Evolutionary conservation across 2,888 invertebrate genomes (phyloP).

Genomic region (Erannis defoliaria): DNA sequence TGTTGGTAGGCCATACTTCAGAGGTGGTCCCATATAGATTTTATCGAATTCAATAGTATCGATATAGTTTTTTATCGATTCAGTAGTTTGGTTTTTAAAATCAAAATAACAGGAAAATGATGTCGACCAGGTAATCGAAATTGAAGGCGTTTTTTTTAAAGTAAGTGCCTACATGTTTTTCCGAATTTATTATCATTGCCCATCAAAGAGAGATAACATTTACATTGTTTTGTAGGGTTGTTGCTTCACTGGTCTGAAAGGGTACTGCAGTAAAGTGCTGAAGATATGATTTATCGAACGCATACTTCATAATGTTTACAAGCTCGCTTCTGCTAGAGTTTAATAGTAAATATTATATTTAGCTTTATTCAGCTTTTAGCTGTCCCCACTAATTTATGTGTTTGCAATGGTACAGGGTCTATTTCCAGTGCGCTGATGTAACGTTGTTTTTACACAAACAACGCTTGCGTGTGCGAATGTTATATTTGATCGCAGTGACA

Average conservation of each 20-base stretch:
- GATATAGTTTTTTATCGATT: too few relatives aligned
- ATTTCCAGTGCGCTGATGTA: slow-evolving; percentile 56
- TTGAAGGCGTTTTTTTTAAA: too few relatives aligned
- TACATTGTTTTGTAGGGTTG: background rate
- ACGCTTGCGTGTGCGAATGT: slow-evolving; percentile 46
- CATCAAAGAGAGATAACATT: background rate
- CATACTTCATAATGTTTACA: slow-evolving; percentile 12
- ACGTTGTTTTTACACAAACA: slow-evolving; percentile 50
- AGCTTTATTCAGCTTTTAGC: slow-evolving; percentile 23
- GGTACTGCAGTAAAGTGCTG: background rate
- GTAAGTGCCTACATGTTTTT: too few relatives aligned
- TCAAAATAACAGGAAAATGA: too few relatives aligned
- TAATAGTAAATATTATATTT: slow-evolving; percentile 17
- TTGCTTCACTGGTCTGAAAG: background rate
- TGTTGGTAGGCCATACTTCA: too few relatives aligned
- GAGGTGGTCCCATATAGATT: too few relatives aligned
- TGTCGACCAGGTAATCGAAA: too few relatives aligned
- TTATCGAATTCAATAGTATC: too few relatives aligned
- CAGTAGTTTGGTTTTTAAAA: too few relatives aligned
- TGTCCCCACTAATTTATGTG: slow-evolving; percentile 46
- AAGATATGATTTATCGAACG: background rate
- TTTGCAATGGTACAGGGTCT: slow-evolving; percentile 53
- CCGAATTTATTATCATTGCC: background rate
- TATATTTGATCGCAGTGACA: too few relatives aligned
- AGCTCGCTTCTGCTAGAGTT: slow-evolving; percentile 1